Evolutionary conservation across 1,140 invertebrate genomes (phyloP).

Genomic region (Oncopeltus fasciatus): DNA sequence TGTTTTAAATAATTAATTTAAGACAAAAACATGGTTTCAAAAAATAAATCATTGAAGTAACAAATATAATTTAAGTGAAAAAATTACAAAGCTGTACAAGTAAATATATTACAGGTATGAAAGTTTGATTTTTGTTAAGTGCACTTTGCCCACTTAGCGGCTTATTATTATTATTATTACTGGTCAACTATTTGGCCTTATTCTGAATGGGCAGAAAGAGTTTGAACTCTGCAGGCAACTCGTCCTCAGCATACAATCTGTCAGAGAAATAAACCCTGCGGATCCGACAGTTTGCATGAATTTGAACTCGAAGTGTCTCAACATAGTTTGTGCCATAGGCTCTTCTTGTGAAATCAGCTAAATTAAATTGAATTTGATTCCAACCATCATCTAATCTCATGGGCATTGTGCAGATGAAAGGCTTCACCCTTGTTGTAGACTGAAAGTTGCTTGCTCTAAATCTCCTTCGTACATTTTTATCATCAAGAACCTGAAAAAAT

Average conservation of each 20-base stretch:
- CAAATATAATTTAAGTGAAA: not conserved
- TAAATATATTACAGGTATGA: too few relatives aligned
- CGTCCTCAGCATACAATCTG: slow-evolving; percentile 95
- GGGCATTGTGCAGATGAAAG: slow-evolving; percentile 98
- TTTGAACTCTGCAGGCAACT: slow-evolving; percentile 98
- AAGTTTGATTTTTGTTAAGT: too few relatives aligned
- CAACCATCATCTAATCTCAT: slow-evolving; percentile 96
- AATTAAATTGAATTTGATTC: slow-evolving; percentile 98
- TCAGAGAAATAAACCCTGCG: slow-evolving; percentile 97
- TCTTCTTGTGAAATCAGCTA: slow-evolving; percentile 92
- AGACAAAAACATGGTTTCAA: too few relatives aligned
- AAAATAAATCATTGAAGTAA: not conserved
- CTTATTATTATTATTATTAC: too few relatives aligned
- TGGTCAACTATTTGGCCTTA: slow-evolving; percentile 46
- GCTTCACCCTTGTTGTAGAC: slow-evolving; percentile 92
- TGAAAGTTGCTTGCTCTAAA: slow-evolving; percentile 98
- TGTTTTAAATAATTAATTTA: too few relatives aligned
- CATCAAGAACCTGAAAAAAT: slow-evolving; percentile 72
- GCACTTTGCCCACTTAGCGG: too few relatives aligned
- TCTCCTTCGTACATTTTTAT: slow-evolving; percentile 87
- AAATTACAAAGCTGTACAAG: not conserved
- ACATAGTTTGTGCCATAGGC: slow-evolving; percentile 99
- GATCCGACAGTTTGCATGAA: slow-evolving; percentile 97
- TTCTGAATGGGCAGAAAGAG: slow-evolving; percentile 85
- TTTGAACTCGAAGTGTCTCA: slow-evolving; percentile 92